phyloP scores from a whole-genome alignment of 2,797 vertebrate genomes.

The Remorina albescens region DNA sequence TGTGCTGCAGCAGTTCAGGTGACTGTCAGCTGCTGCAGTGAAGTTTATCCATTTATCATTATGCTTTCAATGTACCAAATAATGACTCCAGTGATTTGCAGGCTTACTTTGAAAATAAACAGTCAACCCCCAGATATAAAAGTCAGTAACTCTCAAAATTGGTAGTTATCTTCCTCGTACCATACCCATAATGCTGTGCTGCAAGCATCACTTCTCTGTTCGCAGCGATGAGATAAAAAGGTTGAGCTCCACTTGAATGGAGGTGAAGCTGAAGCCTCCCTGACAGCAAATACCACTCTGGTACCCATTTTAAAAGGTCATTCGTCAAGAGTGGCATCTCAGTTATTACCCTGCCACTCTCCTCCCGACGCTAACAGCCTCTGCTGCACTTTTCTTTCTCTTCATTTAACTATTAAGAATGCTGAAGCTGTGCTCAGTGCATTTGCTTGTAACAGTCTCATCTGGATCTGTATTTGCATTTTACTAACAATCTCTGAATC shows the following conservation, averaged over 20 bases:
- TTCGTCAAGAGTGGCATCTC: conserved; percentile 20
- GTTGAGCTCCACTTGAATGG: conserved; percentile 9
- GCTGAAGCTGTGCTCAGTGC: neutral
- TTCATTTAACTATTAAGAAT: conserved; percentile 6
- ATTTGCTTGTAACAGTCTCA: neutral
- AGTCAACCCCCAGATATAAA: no score
- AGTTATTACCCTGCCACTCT: conserved; percentile 11
- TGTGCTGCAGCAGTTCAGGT: neutral
- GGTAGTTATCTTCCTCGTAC: neutral
- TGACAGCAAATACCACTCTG: conserved; percentile 9
- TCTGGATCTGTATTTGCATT: neutral
- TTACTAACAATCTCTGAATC: neutral
- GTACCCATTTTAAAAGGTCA: conserved; percentile 38
- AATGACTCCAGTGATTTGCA: neutral
- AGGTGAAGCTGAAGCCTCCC: conserved; percentile 21
- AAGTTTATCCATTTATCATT: neutral
- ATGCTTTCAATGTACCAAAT: neutral
- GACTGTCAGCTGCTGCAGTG: conserved; percentile 4
- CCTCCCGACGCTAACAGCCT: conserved; percentile 9
- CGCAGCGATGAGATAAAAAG: conserved; percentile 2
- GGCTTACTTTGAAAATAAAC: neutral
- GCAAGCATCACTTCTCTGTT: neutral
- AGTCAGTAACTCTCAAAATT: neutral
- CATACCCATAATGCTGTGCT: neutral
- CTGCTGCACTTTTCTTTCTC: conserved; percentile 15